phyloP scores from a whole-genome alignment of 2,797 vertebrate genomes.

The Mico argentatus region DNA sequence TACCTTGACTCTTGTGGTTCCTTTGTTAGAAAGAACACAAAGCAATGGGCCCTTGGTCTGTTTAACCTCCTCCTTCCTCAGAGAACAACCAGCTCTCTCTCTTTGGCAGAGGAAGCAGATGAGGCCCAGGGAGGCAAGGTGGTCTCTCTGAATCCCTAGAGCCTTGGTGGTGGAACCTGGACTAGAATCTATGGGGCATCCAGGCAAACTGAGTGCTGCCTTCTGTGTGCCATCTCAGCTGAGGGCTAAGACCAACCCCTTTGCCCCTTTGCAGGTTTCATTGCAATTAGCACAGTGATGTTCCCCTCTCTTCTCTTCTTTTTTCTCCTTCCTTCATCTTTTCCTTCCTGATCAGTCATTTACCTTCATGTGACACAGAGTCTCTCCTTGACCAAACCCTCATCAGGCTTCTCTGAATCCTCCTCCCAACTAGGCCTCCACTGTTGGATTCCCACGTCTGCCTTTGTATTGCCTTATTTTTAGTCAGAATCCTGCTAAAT shows the following conservation, averaged over 20 bases:
- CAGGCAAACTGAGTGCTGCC: neutral
- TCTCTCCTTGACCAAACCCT: neutral
- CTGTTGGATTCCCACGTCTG: neutral
- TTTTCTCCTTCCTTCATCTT: neutral
- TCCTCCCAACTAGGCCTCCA: neutral
- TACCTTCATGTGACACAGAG: neutral
- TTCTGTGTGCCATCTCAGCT: neutral
- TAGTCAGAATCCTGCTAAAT: neutral
- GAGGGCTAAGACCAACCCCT: too few species aligned
- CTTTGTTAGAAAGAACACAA: neutral
- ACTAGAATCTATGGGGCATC: neutral
- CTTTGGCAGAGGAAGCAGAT: neutral
- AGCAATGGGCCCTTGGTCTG: neutral
- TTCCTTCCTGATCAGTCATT: neutral
- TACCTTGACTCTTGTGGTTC: neutral
- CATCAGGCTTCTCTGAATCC: neutral
- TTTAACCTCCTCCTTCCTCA: neutral
- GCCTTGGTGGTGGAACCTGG: neutral
- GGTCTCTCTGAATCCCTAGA: neutral
- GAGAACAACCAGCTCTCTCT: neutral
- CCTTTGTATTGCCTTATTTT: neutral
- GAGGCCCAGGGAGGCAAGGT: neutral
- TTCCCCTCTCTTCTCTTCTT: rapidly evolving
- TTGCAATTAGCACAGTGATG: rapidly evolving
- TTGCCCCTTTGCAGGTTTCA: neutral